Evolutionary conservation across 2,888 invertebrate species (phyloP).

Genomic region (Girardia tigrina): DNA sequence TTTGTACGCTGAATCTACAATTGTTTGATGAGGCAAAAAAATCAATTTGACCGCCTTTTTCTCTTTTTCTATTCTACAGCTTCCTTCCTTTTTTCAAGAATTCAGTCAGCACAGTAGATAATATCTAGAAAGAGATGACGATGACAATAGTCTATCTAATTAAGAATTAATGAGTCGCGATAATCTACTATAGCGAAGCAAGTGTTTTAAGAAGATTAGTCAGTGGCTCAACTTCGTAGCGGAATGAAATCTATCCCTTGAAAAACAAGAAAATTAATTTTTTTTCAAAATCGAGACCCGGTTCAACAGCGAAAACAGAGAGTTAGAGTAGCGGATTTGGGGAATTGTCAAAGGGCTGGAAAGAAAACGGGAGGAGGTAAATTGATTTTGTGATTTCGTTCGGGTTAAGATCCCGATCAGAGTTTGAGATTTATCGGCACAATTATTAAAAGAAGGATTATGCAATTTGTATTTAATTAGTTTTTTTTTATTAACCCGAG

Average conservation of each 20-base stretch:
- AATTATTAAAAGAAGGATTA: not conserved
- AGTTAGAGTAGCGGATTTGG: constrained; percentile 4
- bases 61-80: constrained; percentile 23
- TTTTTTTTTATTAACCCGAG: not conserved
- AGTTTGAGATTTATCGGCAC: not conserved
- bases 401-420: not conserved
- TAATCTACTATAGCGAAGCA: constrained; percentile 20
- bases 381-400: constrained; percentile 6
- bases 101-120: constrained; percentile 17
- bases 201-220: constrained; percentile 20
- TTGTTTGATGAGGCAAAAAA: constrained; percentile 23
- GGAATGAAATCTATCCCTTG: constrained; percentile 19
- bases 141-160: constrained; percentile 20
- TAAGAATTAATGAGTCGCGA: constrained; percentile 23
- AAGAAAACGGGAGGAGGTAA: constrained; percentile 10
- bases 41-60: constrained; percentile 23
- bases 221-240: constrained; percentile 2
- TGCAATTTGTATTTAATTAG: not conserved
- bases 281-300: not conserved
- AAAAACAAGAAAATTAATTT: constrained; percentile 17
- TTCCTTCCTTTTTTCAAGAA: constrained; percentile 23
- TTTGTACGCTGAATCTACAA: constrained; percentile 23
- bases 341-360: constrained; percentile 14
- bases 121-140: constrained; percentile 11
- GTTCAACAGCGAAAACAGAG: not conserved